Percentiles rank a stretch among this genome's conserved stretches.
Evolutionary conservation across 1,140 invertebrate genomes (phyloP).

Genomic region (Holcopasites calliopsidis): DNA sequence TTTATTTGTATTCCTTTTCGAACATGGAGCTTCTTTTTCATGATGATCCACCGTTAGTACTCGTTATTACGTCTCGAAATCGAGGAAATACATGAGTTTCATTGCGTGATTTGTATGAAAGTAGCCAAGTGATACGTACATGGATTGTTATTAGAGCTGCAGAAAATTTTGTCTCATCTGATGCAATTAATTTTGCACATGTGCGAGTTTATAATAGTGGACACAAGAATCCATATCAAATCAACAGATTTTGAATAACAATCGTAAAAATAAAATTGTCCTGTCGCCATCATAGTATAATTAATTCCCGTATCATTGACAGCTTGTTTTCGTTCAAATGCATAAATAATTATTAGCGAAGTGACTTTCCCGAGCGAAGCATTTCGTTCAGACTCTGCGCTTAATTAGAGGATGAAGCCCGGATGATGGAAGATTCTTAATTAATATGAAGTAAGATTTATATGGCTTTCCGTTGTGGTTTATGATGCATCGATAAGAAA

Average conservation of each 20-base stretch:
- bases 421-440: neutral
- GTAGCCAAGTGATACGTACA: neutral
- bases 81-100: neutral
- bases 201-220: no score
- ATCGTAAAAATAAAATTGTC: no score
- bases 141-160: neutral
- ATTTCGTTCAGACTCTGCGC: neutral
- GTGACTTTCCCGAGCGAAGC: neutral
- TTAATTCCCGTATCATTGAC: no score
- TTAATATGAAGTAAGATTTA: neutral
- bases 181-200: no score
- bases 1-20: neutral
- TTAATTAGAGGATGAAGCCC: neutral
- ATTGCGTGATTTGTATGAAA: neutral
- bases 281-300: no score
- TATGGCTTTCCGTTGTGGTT: neutral
- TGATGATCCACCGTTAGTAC: neutral
- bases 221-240: no score
- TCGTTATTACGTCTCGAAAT: neutral
- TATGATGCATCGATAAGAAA: no score
- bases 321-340: no score
- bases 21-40: neutral
- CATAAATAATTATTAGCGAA: neutral
- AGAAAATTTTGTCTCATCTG: no score
- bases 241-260: no score